These are phyloP conservation scores for Coryphaenoides rupestris DNA, from an alignment of 2,113 vertebrate species.

Conservation along the genomic window DNA sequence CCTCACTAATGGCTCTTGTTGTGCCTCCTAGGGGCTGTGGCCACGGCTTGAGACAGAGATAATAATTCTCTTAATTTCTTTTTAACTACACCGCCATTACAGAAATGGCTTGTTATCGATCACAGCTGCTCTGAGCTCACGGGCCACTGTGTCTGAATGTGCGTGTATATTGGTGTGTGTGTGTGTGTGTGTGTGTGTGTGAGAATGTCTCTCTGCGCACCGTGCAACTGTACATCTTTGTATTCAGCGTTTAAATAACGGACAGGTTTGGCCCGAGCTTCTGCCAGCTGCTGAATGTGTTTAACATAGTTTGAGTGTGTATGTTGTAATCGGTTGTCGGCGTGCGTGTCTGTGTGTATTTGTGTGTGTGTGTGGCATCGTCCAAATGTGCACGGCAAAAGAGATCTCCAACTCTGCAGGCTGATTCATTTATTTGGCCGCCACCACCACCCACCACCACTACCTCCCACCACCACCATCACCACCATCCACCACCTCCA, in stretches of 20 bases:
- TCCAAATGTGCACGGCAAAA: too few species aligned
- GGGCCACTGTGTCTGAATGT: not conserved
- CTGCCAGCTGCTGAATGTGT: too few species aligned
- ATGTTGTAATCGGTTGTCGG: too few species aligned
- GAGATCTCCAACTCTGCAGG: too few species aligned
- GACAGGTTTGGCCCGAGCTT: too few species aligned
- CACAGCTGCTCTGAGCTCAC: constrained; percentile 28
- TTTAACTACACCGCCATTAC: constrained; percentile 72
- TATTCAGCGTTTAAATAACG: not conserved
- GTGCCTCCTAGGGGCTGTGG: constrained; percentile 42
- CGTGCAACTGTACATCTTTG: not conserved
- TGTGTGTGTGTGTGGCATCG: too few species aligned
- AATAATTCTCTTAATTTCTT: constrained; percentile 78
- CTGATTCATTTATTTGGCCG: too few species aligned
- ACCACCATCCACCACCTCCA: too few species aligned
- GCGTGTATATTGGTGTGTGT: not conserved
- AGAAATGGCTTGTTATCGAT: constrained; percentile 61
- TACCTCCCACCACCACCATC: too few species aligned
- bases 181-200: constrained; percentile 3
- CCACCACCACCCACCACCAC: too few species aligned
- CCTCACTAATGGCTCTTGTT: constrained; percentile 41
- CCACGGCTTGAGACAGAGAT: constrained; percentile 48
- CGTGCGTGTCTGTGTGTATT: too few species aligned
- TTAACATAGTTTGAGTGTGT: too few species aligned
- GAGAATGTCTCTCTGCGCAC: not conserved